Percentiles rank a stretch among this genome's conserved stretches.
These are phyloP conservation scores for Pygoscelis antarcticus DNA, from an alignment of 2,113 vertebrate genomes.

Conservation along the genomic window DNA sequence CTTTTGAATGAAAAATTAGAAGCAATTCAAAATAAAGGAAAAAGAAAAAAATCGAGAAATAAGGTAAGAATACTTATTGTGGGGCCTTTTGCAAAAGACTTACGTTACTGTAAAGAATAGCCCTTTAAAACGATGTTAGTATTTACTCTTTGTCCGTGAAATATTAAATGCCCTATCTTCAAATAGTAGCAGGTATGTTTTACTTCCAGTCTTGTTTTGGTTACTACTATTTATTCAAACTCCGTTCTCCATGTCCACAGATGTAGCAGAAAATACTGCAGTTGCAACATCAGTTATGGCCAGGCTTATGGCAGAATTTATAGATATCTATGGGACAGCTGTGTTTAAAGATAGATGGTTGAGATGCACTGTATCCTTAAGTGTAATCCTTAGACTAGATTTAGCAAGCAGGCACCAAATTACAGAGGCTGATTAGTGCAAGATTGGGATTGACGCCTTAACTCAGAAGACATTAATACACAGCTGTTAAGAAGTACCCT, in stretches of 20 bases:
- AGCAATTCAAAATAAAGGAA: conserved; percentile 73
- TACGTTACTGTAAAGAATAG: neutral
- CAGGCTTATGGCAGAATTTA: neutral
- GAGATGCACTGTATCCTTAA: neutral
- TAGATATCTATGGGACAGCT: neutral
- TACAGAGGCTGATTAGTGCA: neutral
- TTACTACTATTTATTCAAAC: neutral
- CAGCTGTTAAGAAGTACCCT: neutral
- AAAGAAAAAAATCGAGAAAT: conserved; percentile 70
- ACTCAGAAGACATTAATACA: neutral
- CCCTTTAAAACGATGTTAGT: neutral
- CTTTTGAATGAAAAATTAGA: conserved; percentile 81
- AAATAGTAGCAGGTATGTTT: neutral
- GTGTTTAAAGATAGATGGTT: fast-evolving
- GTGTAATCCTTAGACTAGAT: neutral
- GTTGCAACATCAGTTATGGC: neutral
- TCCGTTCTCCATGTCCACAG: neutral
- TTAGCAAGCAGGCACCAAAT: neutral
- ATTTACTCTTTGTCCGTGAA: neutral
- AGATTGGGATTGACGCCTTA: neutral
- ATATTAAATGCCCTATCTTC: neutral
- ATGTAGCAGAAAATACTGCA: neutral
- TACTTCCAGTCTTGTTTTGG: neutral
- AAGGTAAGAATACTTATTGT: conserved; percentile 78
- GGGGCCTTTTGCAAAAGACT: neutral